Evolutionary conservation across 2,113 vertebrate genomes (phyloP).

Genomic region (Oreochromis niloticus): DNA sequence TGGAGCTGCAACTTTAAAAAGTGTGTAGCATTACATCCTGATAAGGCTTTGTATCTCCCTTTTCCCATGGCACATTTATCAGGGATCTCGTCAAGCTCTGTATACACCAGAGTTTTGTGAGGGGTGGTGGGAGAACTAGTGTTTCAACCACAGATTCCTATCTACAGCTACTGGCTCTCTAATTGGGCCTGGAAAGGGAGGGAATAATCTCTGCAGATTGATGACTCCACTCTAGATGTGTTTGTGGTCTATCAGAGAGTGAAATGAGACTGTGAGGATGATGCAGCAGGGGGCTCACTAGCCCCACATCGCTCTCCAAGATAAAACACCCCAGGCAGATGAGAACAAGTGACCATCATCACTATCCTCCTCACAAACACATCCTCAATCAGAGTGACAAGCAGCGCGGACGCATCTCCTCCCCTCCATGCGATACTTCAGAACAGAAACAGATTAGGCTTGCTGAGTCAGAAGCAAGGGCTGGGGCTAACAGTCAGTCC

Average conservation of each 20-base stretch:
- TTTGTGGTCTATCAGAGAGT: conserved; percentile 76
- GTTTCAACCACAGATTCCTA: conserved; percentile 51
- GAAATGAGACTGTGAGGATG: conserved; percentile 68
- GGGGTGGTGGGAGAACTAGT: conserved; percentile 34
- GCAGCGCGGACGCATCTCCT: conserved; percentile 24
- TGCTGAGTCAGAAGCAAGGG: conserved; percentile 42
- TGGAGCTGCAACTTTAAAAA: conserved; percentile 43
- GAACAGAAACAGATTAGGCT: conserved; percentile 45
- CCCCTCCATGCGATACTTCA: conserved; percentile 13
- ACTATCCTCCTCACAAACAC: conserved; percentile 57
- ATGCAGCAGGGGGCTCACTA: conserved; percentile 35
- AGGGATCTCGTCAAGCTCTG: conserved; percentile 48
- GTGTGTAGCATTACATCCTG: conserved; percentile 58
- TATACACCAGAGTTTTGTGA: conserved; percentile 47
- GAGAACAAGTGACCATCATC: conserved; percentile 66
- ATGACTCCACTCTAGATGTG: conserved; percentile 59
- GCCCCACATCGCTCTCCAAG: conserved; percentile 40
- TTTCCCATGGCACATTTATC: conserved; percentile 59
- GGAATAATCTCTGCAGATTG: conserved; percentile 65
- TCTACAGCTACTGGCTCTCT: conserved; percentile 49
- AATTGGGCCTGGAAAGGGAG: conserved; percentile 62
- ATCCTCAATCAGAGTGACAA: conserved; percentile 63
- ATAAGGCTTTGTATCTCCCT: conserved; percentile 58
- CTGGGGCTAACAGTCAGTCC: conserved; percentile 11
- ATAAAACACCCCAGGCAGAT: conserved; percentile 57